Evolutionary conservation across 2,113 vertebrate species (phyloP).

Genomic region (Athene noctua): DNA sequence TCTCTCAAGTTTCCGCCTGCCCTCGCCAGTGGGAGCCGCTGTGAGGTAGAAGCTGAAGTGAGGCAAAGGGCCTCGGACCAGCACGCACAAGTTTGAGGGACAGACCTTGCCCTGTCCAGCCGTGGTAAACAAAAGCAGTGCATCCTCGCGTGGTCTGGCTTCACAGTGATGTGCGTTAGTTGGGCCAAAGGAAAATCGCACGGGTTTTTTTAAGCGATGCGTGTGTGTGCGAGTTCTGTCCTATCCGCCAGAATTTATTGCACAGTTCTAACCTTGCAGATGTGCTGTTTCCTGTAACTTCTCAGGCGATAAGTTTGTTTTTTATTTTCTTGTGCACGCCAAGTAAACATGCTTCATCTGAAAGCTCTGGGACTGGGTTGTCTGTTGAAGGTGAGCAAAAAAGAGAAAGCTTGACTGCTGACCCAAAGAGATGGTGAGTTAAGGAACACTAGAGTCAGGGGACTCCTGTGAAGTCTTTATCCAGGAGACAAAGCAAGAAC

Average conservation of each 20-base stretch:
- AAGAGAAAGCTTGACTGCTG: neutral
- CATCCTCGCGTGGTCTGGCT: neutral
- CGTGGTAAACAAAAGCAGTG: neutral
- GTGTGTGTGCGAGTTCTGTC: too few relatives aligned
- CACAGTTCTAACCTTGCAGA: neutral
- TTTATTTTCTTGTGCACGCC: neutral
- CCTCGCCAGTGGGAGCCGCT: neutral
- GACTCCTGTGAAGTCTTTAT: neutral
- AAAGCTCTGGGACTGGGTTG: neutral
- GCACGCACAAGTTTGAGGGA: neutral
- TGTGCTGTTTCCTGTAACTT: accelerated
- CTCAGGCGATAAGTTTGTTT: neutral
- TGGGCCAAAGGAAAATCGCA: neutral
- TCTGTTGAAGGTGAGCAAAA: too few relatives aligned
- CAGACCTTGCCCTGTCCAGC: neutral
- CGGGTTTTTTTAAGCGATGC: accelerated
- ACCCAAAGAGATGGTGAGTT: accelerated
- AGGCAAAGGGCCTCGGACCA: neutral
- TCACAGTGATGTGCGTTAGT: neutral
- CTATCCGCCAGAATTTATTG: neutral
- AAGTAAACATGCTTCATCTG: neutral
- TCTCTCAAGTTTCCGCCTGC: accelerated
- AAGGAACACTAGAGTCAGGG: too few relatives aligned
- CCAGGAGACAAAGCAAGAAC: neutral
- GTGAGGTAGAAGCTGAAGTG: neutral